Evolutionary conservation across 2,797 vertebrate genomes (phyloP).

Genomic region (Gymnodraco acuticeps): DNA sequence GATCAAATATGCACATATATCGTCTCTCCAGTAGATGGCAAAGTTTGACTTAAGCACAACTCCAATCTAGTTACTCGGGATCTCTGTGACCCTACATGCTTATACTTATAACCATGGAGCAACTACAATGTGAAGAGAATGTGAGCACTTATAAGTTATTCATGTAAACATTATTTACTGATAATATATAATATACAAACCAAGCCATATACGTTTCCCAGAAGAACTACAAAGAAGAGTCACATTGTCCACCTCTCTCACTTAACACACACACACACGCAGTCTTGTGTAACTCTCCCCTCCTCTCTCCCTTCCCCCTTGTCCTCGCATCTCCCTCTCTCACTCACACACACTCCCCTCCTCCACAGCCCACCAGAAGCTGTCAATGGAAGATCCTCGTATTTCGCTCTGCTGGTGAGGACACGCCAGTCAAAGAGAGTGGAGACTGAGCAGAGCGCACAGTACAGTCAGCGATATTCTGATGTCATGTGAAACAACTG

Average conservation of each 20-base stretch:
- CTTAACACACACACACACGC: conserved; percentile 21
- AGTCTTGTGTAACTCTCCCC: conserved; percentile 67
- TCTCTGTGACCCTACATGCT: conserved; percentile 1
- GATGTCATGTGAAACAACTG: conserved; percentile 19
- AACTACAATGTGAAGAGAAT: conserved; percentile 3
- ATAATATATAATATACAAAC: conserved; percentile 1
- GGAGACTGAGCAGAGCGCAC: conserved; percentile 62
- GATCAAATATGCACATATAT: conserved; percentile 23
- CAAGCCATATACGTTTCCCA: conserved; percentile 5
- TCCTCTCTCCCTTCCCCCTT: conserved; percentile 49
- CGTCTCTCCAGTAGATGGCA: conserved; percentile 71
- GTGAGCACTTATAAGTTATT: not conserved
- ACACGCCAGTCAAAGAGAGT: conserved; percentile 30
- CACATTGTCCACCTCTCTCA: conserved; percentile 20
- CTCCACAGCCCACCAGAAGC: conserved; percentile 62
- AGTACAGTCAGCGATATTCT: conserved; percentile 5
- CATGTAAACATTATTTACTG: conserved; percentile 7
- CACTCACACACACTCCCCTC: conserved; percentile 28
- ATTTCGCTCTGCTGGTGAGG: conserved; percentile 42
- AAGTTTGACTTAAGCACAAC: conserved; percentile 39
- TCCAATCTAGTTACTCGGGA: not conserved
- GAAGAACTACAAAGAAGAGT: conserved; percentile 15
- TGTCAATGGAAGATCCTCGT: conserved; percentile 60
- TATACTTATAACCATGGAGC: conserved; percentile 5
- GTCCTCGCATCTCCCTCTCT: conserved; percentile 22